Conservation (phyloP, 2,797 vertebrate genomes). For the Eulemur coronatus region DNA sequence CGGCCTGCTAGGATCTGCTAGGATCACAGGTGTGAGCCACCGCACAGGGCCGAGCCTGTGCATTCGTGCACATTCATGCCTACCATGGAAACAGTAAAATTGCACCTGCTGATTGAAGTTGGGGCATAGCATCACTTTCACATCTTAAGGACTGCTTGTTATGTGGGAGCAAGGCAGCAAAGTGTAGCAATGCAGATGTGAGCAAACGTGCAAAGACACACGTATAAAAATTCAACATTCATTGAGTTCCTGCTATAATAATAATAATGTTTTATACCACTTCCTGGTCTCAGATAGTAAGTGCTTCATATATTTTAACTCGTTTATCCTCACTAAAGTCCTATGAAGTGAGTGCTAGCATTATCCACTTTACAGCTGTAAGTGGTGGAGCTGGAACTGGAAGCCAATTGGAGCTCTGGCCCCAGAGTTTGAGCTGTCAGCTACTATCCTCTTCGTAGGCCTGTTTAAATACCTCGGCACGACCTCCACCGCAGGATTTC, state of each 20-base stretch:
- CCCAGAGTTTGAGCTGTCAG: not conserved
- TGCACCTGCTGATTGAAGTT: not conserved
- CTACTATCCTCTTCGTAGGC: not conserved
- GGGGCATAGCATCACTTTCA: not conserved
- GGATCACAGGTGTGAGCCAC: not conserved
- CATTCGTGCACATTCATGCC: not conserved
- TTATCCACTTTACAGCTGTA: not conserved
- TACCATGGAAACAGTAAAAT: not conserved
- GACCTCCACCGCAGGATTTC: not conserved
- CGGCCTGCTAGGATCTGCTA: not conserved
- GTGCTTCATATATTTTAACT: slow-evolving; percentile 6
- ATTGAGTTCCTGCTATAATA: not conserved
- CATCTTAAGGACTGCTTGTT: not conserved
- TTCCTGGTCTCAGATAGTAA: not conserved
- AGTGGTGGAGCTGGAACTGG: not conserved
- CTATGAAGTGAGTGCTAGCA: not conserved
- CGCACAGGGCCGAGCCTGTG: fast-evolving
- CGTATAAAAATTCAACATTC: not conserved
- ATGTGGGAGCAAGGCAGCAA: not conserved
- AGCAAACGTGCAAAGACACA: not conserved
- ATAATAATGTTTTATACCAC: slow-evolving; percentile 18
- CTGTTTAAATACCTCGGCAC: not conserved
- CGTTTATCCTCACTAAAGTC: not conserved
- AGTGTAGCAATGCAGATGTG: not conserved
- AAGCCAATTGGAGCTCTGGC: not conserved